Conservation (phyloP, 2,797 vertebrate species). For the Macropodus opercularis region DNA sequence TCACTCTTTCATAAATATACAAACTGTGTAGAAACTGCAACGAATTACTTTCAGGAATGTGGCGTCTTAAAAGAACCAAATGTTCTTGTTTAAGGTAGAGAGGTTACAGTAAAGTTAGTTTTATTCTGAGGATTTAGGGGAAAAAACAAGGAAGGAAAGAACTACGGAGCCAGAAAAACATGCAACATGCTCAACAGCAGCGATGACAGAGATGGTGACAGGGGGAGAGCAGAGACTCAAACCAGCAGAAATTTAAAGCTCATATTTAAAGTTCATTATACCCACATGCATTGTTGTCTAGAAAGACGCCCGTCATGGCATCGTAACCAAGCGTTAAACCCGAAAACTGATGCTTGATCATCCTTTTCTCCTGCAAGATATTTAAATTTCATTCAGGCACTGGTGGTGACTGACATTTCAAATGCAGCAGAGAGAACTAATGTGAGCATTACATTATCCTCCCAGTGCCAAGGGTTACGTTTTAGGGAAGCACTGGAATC, state of each 20-base stretch:
- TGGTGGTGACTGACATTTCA: slow-evolving; percentile 15
- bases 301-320: slow-evolving; percentile 25
- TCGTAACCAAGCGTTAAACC: slow-evolving; percentile 13
- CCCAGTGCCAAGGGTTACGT: background rate
- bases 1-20: slow-evolving; percentile 38
- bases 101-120: background rate
- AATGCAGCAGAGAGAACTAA: slow-evolving; percentile 13
- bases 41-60: slow-evolving; percentile 6
- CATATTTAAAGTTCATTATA: slow-evolving; percentile 30
- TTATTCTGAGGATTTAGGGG: slow-evolving; percentile 7
- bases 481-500: background rate
- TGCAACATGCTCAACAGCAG: slow-evolving; percentile 56
- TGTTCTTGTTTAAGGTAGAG: background rate
- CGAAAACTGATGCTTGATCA: slow-evolving; percentile 10
- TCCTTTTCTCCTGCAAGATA: slow-evolving; percentile 17
- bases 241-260: slow-evolving; percentile 57
- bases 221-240: slow-evolving; percentile 48
- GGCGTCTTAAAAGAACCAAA: slow-evolving; percentile 19
- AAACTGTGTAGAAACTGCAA: slow-evolving; percentile 14
- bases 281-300: slow-evolving; percentile 5
- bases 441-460: background rate
- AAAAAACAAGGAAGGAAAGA: slow-evolving; percentile 22
- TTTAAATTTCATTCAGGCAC: slow-evolving; percentile 14
- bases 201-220: slow-evolving; percentile 57
- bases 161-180: slow-evolving; percentile 20